Base-by-base conservation (phyloP, 2,888 invertebrate genomes). In the Acrobasis repandana region DNA sequence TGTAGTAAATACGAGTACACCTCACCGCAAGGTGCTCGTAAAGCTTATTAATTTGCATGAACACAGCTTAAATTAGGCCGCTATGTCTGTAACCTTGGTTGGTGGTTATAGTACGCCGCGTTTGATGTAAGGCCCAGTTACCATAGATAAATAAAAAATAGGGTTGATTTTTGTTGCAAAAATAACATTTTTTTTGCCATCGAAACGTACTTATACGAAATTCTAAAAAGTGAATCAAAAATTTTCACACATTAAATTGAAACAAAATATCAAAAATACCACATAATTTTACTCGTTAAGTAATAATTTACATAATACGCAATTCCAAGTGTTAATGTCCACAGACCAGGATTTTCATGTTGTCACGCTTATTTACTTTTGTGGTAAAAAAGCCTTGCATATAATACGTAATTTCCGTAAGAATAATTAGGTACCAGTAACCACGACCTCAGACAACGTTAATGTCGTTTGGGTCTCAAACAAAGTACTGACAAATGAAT, bases 31-130 rank as follows among this genome's bases (percentile, higher is more conserved):
- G 43, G 16, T 56, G 28, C 33, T 36, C 47, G 48, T 52, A 36
- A 52, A n/a, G 52, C 34, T 49, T 49, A 18, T 49, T n/a, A 43
- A 49, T 20, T 20, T 49, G 49, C 49, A 49, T 49, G 49, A 49
- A 18, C 18, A 16, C 11, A 18, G 18, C 18, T 3, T 16, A 49
- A 10, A 49, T 49, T 49, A 49, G 20, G 49, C 10, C 18, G 10
- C 10, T 49, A 14, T n/a, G 43, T 43, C 20, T 10, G 49, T 49
- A 20, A 49, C 49, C 49, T 49, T 49, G 49, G n/a, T 14, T 15
- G 46, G 15, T 9, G 8, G 11, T 49, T 11, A 9, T 4, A 48
- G 48, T 38, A 14, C 2, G n/a, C 38, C 38, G 38, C 43, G 11
- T 11, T 49, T 48, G 48, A 48, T 16, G 20, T 49, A 49, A 20